Evolutionary conservation across 1,140 invertebrate genomes (phyloP).

Genomic region (Pomacea maculata): DNA sequence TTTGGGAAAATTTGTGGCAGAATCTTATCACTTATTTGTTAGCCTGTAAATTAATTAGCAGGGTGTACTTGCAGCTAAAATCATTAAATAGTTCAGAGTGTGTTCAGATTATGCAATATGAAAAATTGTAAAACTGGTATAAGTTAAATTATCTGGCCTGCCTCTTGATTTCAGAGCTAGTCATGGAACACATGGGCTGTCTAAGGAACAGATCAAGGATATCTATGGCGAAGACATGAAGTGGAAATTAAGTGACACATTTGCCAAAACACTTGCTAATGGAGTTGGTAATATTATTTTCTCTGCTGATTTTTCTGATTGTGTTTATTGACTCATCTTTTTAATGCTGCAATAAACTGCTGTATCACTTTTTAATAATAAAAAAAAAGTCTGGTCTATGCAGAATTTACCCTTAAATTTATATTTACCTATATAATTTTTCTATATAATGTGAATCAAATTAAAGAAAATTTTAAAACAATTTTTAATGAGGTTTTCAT

Average conservation of each 20-base stretch:
- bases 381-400: not conserved
- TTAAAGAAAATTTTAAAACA: too few species aligned
- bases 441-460: too few species aligned
- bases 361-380: slow-evolving; percentile 2
- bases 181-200: slow-evolving; percentile 76
- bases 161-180: slow-evolving; percentile 64
- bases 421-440: too few species aligned
- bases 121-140: not conserved
- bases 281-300: slow-evolving; percentile 65
- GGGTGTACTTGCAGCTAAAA: too few species aligned
- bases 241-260: slow-evolving; percentile 68
- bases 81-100: not conserved
- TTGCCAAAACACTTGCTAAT: slow-evolving; percentile 51
- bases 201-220: slow-evolving; percentile 69
- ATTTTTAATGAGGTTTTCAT: too few species aligned
- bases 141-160: not conserved
- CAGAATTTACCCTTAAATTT: not conserved
- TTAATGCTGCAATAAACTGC: not conserved
- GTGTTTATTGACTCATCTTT: not conserved
- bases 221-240: slow-evolving; percentile 72
- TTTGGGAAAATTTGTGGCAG: too few species aligned
- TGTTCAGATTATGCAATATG: not conserved
- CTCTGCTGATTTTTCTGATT: slow-evolving; percentile 58
- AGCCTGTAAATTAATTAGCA: too few species aligned
- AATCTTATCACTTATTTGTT: too few species aligned